Percentiles rank a stretch among this genome's conserved stretches.
Evolutionary conservation across 92 coral and sea anemone species (phyloP).

Genomic region (Porites lobata): DNA sequence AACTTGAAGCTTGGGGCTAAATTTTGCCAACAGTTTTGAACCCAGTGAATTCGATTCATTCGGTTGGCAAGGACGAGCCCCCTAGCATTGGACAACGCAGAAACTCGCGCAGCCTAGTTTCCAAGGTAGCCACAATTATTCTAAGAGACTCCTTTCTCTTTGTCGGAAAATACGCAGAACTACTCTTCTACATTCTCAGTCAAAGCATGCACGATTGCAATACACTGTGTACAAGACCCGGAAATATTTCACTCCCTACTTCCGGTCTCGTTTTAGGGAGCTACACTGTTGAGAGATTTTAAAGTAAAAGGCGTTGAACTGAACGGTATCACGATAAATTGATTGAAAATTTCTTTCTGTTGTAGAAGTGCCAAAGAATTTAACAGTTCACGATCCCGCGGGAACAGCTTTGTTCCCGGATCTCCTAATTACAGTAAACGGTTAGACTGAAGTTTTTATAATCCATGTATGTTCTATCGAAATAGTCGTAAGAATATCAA

Average conservation of each 20-base stretch:
- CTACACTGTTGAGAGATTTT: neutral
- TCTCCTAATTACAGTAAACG: no score
- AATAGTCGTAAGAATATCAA: no score
- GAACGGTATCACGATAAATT: no score
- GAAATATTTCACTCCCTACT: neutral
- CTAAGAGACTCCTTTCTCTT: conserved; percentile 3
- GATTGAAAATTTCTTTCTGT: no score
- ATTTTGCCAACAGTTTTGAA: conserved; percentile 22
- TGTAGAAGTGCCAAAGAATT: no score
- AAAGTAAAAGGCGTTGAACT: neutral
- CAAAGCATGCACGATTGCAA: conserved; percentile 20
- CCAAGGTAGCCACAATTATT: conserved; percentile 8
- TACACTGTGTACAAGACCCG: conserved; percentile 18
- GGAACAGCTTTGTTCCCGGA: no score
- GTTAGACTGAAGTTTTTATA: no score
- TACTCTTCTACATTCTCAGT: conserved; percentile 17
- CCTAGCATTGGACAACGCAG: conserved; percentile 7
- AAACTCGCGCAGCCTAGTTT: conserved; percentile 17
- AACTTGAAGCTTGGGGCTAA: conserved; percentile 37
- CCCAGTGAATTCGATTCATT: conserved; percentile 15
- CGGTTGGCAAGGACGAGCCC: conserved; percentile 6
- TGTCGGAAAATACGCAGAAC: conserved; percentile 9
- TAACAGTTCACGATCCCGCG: no score
- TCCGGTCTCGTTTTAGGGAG: conserved; percentile 29
- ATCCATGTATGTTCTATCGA: no score